Evolutionary conservation across 2,113 vertebrate species (phyloP), one percentile per base, ranked within the genome.

Genomic region (Centropus bengalensis): DNA sequence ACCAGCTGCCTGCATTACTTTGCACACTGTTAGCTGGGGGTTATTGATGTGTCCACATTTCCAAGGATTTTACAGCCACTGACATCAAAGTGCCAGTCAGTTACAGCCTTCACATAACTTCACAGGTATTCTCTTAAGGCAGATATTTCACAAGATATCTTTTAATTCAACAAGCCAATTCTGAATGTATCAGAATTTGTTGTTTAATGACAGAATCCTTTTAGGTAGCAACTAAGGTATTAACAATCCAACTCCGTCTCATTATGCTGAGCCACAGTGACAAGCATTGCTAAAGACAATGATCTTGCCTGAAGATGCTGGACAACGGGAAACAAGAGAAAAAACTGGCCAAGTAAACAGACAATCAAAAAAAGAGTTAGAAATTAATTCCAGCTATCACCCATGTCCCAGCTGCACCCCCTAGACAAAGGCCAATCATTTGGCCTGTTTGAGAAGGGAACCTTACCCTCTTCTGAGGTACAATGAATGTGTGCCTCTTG

Each of bases 1-100:
- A 73, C 66, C 70, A 92, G 77, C 78, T 95, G 92, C 49, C 89
- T 77, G 52, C 23, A 20, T 59, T 51, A 87, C 59, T 96, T 40
- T 82, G 60, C 42, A 70, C 51, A 68, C n/a, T 62, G 47, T 69
- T 18, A 66, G 59, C 80, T 47, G 7, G 11, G 40, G 30, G 12
- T 45, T 94, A 89, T 51, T 69, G 8, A 71, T 64, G n/a, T 49
- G 55, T 68, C 68, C 68, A 56, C 60, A 32, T 32, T 87, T 69
- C 81, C 36, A 45, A 63, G 26, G 47, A 56, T 91, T 38, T 82
- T 30, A 71, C 58, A 84, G 24, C 47, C 75, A 69, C 23, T 44
- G 17, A 75, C 58, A 81, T 60, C 21, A 52, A 93, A 89, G 75
- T 20, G 23, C 62, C 91, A 86, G 52, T 49, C 64, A 62, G 38